Conservation (phyloP, 2,113 vertebrate species). For the Pteronura brasiliensis region DNA sequence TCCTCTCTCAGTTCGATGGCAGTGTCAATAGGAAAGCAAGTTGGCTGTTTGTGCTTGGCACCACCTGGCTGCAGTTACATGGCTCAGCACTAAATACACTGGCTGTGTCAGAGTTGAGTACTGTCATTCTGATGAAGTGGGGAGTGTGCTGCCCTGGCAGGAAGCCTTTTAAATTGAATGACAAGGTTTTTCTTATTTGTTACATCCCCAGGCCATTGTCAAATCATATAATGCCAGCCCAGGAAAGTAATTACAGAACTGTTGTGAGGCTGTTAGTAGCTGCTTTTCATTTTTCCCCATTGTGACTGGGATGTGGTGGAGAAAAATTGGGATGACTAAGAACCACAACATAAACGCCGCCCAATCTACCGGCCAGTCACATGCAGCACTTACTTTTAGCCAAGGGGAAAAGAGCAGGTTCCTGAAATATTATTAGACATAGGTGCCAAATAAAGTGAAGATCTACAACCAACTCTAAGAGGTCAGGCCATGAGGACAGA, state of each 20-base stretch:
- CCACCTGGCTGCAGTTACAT: conserved; percentile 66
- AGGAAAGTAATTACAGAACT: conserved; percentile 79
- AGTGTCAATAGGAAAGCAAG: conserved; percentile 54
- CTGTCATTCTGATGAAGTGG: conserved; percentile 78
- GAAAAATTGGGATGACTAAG: conserved; percentile 77
- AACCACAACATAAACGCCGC: conserved; percentile 71
- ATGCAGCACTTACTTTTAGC: conserved; percentile 44
- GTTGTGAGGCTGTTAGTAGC: conserved; percentile 77
- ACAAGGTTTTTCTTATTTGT: conserved; percentile 80
- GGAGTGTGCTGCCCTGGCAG: conserved; percentile 72
- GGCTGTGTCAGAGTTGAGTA: conserved; percentile 70
- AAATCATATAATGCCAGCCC: conserved; percentile 79
- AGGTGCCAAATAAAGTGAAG: conserved; percentile 16
- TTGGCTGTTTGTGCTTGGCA: conserved; percentile 50
- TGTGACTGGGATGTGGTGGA: conserved; percentile 71
- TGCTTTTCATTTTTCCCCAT: conserved; percentile 76
- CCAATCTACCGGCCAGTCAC: conserved; percentile 62
- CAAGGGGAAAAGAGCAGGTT: conserved; percentile 12
- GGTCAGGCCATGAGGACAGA: not conserved
- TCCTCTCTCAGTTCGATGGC: conserved; percentile 48
- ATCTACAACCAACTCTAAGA: not conserved
- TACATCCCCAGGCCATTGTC: conserved; percentile 80
- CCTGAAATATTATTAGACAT: conserved; percentile 3
- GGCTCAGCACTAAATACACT: conserved; percentile 51
- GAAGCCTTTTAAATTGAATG: conserved; percentile 80